These are phyloP conservation scores for Tragelaphus imberbis DNA, from an alignment of 2,113 vertebrate genomes.

Conservation along the genomic window DNA sequence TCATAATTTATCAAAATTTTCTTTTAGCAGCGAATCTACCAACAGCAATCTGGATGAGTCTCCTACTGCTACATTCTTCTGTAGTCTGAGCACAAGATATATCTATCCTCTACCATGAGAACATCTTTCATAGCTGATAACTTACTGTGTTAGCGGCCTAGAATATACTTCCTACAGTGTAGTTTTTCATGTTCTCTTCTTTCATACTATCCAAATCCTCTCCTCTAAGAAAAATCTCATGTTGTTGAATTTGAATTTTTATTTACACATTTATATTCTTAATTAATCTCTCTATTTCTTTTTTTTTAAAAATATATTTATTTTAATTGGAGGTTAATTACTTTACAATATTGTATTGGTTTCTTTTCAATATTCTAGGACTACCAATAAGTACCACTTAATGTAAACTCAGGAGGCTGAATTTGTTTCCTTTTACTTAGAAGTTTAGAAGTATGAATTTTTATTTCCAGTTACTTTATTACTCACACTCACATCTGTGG, in stretches of 20 bases:
- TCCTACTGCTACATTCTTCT: not conserved
- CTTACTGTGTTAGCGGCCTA: not conserved
- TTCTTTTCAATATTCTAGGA: not conserved
- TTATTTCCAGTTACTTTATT: not conserved
- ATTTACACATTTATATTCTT: not conserved
- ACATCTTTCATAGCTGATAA: not conserved
- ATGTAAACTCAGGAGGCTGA: not conserved
- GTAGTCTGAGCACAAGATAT: not conserved
- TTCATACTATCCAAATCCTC: not conserved
- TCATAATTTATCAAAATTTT: not conserved
- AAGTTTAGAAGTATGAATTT: not conserved
- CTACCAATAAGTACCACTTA: not conserved
- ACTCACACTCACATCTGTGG: not conserved
- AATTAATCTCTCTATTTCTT: not conserved
- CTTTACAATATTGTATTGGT: too few relatives aligned
- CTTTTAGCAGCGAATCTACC: not conserved
- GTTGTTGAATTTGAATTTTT: not conserved
- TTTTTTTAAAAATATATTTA: too few relatives aligned
- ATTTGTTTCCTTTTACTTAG: not conserved
- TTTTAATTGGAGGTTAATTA: too few relatives aligned
- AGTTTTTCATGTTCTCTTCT: not conserved
- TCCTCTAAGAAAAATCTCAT: conserved; percentile 6
- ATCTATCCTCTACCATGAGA: not conserved
- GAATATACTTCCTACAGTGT: not conserved
- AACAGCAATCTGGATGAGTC: not conserved